Percentiles rank a stretch among this genome's conserved stretches.
phyloP scores from a whole-genome alignment of 2,888 invertebrate genomes.

The Aspidiotus rigidus region DNA sequence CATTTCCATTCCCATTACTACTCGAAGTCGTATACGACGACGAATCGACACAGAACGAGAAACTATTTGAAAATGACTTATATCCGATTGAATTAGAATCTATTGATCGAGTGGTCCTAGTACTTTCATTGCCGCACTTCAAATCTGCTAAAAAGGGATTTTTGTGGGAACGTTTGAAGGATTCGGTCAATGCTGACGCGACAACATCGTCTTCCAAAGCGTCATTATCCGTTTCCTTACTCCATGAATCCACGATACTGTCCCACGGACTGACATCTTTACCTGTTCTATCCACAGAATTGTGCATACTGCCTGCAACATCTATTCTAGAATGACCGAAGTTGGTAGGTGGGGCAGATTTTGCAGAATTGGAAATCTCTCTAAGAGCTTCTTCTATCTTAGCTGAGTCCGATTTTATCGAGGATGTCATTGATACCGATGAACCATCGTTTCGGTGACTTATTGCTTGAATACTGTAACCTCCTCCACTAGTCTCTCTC shows the following conservation, averaged over 20 bases:
- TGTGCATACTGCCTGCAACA: background rate
- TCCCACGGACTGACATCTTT: slow-evolving; percentile 29
- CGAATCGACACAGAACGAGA: slow-evolving; percentile 29
- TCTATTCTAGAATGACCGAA: slow-evolving; percentile 30
- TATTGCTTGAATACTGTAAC: slow-evolving; percentile 24
- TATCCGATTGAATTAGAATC: background rate
- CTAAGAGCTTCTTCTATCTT: slow-evolving; percentile 26
- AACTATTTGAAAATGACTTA: slow-evolving; percentile 24
- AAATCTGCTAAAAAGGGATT: slow-evolving; percentile 26
- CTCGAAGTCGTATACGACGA: slow-evolving; percentile 12
- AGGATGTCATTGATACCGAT: background rate
- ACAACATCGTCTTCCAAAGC: slow-evolving; percentile 14
- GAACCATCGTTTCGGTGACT: slow-evolving; percentile 5
- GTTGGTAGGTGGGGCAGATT: slow-evolving; percentile 2
- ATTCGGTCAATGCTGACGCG: slow-evolving; percentile 19
- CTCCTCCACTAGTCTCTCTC: slow-evolving; percentile 1
- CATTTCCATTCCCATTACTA: slow-evolving; percentile 6
- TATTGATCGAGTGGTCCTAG: background rate
- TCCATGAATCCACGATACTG: slow-evolving; percentile 27
- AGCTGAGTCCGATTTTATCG: slow-evolving; percentile 8
- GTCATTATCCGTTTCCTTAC: slow-evolving; percentile 22
- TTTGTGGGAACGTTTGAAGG: slow-evolving; percentile 26
- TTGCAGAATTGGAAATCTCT: slow-evolving; percentile 17
- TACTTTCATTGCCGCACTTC: slow-evolving; percentile 6
- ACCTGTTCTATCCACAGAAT: slow-evolving; percentile 10